phyloP scores from a whole-genome alignment of 2,888 invertebrate genomes.

The Mongoloraphidia duomilia region DNA sequence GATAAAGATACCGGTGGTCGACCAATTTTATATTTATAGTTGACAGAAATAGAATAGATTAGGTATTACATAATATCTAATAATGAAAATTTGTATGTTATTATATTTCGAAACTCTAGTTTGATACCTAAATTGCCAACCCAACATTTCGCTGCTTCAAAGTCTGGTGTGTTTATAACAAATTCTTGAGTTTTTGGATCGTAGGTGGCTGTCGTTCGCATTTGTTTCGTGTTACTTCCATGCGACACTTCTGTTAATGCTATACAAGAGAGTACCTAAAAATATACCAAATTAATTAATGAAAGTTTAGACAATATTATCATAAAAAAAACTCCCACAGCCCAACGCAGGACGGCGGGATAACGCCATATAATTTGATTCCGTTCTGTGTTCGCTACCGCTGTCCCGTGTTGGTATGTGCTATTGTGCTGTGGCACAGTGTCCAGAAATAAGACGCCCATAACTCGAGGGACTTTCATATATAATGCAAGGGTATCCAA shows the following conservation, averaged over 20 bases:
- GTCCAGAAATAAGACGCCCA: too few relatives aligned
- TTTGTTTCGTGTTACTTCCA: slow-evolving; percentile 84
- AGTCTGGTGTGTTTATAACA: slow-evolving; percentile 80
- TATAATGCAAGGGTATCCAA: too few relatives aligned
- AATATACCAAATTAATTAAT: slow-evolving; percentile 6
- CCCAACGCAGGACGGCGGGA: not conserved
- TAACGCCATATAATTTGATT: not conserved
- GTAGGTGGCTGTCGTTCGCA: slow-evolving; percentile 82
- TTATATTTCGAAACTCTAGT: too few relatives aligned
- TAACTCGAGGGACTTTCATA: too few relatives aligned
- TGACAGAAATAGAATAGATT: too few relatives aligned
- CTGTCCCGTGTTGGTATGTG: too few relatives aligned
- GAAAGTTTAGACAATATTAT: not conserved
- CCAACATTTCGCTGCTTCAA: slow-evolving; percentile 95
- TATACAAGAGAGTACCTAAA: slow-evolving; percentile 61
- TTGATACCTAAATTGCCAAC: slow-evolving; percentile 72
- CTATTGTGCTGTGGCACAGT: too few relatives aligned
- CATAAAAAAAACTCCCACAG: not conserved
- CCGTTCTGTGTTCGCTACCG: too few relatives aligned
- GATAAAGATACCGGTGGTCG: too few relatives aligned
- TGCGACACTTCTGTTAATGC: slow-evolving; percentile 89
- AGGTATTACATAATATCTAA: too few relatives aligned
- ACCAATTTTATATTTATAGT: too few relatives aligned
- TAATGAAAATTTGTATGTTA: too few relatives aligned
- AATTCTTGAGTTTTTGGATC: slow-evolving; percentile 65